A percentile compares a stretch with the other conserved stretches of the same genome.
Evolutionary conservation across 2,888 invertebrate species (phyloP).

Genomic region (Brassicogethes aeneus): DNA sequence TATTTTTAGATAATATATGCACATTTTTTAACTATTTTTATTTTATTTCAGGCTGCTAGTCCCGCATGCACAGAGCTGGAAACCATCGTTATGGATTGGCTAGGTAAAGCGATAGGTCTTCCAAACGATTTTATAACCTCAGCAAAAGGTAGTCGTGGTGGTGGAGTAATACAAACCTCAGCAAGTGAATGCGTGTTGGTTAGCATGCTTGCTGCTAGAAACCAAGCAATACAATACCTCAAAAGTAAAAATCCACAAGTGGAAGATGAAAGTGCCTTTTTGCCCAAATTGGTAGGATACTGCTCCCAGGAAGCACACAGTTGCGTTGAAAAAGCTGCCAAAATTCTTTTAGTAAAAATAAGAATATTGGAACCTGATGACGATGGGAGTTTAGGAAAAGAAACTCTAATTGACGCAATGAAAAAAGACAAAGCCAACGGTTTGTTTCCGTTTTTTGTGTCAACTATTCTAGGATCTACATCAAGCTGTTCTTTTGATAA

Average conservation of each 20-base stretch:
- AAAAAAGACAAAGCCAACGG: conserved; percentile 66
- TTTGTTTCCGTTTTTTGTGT: conserved; percentile 75
- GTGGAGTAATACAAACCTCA: conserved; percentile 76
- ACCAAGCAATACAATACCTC: conserved; percentile 59
- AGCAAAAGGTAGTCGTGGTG: conserved; percentile 52
- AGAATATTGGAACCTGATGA: conserved; percentile 64
- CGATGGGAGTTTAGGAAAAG: conserved; percentile 55
- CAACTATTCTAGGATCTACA: conserved; percentile 75
- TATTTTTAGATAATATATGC: no score
- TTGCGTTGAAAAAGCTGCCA: conserved; percentile 70
- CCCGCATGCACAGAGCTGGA: conserved; percentile 92
- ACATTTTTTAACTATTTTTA: no score
- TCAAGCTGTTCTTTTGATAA: conserved; percentile 78
- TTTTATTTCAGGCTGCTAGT: conserved; percentile 80
- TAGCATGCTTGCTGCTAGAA: conserved; percentile 66
- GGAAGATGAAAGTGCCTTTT: conserved; percentile 56
- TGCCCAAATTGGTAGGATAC: conserved; percentile 70
- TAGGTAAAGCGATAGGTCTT: conserved; percentile 65
- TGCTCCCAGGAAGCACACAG: conserved; percentile 67
- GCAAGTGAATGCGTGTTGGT: conserved; percentile 78
- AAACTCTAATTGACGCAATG: conserved; percentile 52
- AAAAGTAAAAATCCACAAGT: conserved; percentile 46
- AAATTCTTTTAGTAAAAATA: conserved; percentile 65
- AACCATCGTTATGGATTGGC: conserved; percentile 75
- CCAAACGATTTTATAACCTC: conserved; percentile 56